Evolutionary conservation across 2,113 vertebrate genomes (phyloP).

Genomic region (Plestiodon gilberti): DNA sequence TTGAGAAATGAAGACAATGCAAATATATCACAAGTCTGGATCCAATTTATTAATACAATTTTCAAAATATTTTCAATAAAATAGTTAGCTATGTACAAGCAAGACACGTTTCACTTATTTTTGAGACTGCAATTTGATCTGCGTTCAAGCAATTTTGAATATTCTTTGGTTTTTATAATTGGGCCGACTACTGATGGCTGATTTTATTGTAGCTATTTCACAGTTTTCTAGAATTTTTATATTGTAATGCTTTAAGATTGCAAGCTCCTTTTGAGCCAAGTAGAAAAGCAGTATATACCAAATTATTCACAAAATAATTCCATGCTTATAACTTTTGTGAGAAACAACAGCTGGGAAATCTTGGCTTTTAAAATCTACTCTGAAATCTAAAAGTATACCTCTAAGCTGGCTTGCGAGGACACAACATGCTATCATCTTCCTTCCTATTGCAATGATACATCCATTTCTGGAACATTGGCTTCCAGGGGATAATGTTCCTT

Average conservation of each 20-base stretch:
- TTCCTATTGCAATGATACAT: not conserved
- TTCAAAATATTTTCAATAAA: not conserved
- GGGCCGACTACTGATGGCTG: too few relatives aligned
- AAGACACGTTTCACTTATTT: too few relatives aligned
- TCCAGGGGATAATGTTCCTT: not conserved
- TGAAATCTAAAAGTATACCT: not conserved
- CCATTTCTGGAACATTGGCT: not conserved
- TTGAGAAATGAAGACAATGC: not conserved
- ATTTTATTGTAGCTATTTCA: not conserved
- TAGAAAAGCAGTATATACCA: not conserved
- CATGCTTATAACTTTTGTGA: not conserved
- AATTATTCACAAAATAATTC: not conserved
- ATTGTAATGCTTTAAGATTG: not conserved
- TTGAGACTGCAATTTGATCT: not conserved
- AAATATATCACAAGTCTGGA: not conserved
- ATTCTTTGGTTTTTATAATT: not conserved
- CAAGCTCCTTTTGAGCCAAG: not conserved
- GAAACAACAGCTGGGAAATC: not conserved
- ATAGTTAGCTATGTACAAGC: too few relatives aligned
- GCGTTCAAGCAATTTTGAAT: not conserved
- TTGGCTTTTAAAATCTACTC: not conserved
- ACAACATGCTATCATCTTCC: not conserved
- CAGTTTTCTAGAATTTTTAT: not conserved
- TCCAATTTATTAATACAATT: not conserved
- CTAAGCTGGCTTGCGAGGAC: not conserved